Percentiles rank a stretch among this genome's conserved stretches.
phyloP scores from a whole-genome alignment of 2,113 vertebrate genomes.

The Psittacula cyanocephala region DNA sequence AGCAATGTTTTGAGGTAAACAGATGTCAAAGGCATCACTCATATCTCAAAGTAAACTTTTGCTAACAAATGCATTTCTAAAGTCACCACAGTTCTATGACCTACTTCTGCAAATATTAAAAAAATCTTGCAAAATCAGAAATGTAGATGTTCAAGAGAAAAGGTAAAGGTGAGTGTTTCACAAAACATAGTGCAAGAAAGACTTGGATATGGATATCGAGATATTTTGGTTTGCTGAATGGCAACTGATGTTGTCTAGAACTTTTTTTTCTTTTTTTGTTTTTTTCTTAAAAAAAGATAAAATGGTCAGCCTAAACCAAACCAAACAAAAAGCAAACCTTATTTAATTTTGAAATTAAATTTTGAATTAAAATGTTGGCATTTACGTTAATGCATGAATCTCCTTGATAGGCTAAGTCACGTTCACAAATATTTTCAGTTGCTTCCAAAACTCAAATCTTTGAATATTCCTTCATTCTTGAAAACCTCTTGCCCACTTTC shows the following conservation, averaged over 20 bases:
- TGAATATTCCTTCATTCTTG: neutral
- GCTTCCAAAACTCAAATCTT: neutral
- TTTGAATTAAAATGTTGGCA: fast-evolving
- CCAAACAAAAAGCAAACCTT: fast-evolving
- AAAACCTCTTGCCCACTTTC: neutral
- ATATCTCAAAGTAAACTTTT: neutral
- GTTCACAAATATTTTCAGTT: neutral
- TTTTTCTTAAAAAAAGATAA: neutral
- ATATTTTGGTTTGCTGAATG: neutral
- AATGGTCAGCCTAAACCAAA: neutral
- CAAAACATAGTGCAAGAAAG: neutral
- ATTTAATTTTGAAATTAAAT: neutral
- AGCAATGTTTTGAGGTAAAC: neutral
- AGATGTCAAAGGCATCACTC: neutral
- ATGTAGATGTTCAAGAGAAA: neutral
- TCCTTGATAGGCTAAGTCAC: neutral
- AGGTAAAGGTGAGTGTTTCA: neutral
- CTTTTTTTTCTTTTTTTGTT: neutral
- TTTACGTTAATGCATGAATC: neutral
- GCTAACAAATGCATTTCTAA: neutral
- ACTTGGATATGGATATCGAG: neutral
- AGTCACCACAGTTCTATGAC: neutral
- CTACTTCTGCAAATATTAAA: neutral
- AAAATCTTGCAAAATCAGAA: neutral
- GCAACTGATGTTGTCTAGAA: neutral